Base-by-base conservation (phyloP, 2,888 invertebrate genomes). In the Criorhina ranunculi region DNA sequence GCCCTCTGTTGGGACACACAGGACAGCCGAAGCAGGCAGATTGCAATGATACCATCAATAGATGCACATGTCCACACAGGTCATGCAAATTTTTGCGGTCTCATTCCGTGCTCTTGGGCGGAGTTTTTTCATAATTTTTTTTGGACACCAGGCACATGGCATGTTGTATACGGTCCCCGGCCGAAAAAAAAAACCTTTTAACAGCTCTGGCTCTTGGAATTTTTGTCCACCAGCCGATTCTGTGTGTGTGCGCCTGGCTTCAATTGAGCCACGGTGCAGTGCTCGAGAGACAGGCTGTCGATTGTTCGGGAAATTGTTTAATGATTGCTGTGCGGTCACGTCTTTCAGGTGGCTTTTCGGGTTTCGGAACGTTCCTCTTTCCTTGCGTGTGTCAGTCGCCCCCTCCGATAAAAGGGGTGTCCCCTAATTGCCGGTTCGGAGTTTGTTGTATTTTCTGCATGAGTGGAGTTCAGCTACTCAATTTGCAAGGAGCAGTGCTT, bases 1-100 rank as follows among this genome's bases (percentile, higher is more conserved):
- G 31, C 69, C 83, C 67, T 75, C 64, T 78, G 59, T 44, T 49
- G 67, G 78, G 67, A 64, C 67, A 79, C n/a, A 15, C 15, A 29
- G 44, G 67, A 46, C 24, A 17, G 42, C 49, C 12, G n/a, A 29
- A 51, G 15, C 62, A 12, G 49, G 72, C 67, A 75, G 79, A 78
- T 75, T 66, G 64, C 44, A 64, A 79, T 69, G 75, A 85, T 85
- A 80, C 33, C 75, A 80, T 85, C 80, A 24, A 62, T 85, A 80
- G 80, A 66, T 85, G 85, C 85, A 85, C 85, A 80, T 85, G 80
- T 85, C 85, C 85, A 70, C 80, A 55, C 62, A 60, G 70, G 80
- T 80, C 85, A 85, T 85, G 85, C 85, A 85, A 85, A 85, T 85
- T 85, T 85, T 55, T 85, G 80, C 66, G 85, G 85, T 85, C 75